These are phyloP conservation scores for Cephalopterus ornatus DNA, from an alignment of 2,113 vertebrate genomes.

Conservation along the genomic window DNA sequence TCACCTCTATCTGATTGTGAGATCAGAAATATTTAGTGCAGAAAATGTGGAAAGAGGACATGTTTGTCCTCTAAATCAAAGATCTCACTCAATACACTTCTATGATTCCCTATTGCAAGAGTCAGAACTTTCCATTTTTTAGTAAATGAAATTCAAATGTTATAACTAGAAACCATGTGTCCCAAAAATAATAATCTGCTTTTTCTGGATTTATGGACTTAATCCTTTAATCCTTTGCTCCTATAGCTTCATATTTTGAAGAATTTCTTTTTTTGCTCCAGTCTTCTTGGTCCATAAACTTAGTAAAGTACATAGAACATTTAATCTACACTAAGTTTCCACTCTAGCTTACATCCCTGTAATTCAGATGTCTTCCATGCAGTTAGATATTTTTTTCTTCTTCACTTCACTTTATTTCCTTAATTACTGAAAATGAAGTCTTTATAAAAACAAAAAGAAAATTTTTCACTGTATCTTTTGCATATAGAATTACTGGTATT, in stretches of 20 bases:
- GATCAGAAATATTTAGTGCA: neutral
- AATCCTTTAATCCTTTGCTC: neutral
- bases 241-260: neutral
- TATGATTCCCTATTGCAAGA: neutral
- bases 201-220: neutral
- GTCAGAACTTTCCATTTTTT: neutral
- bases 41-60: neutral
- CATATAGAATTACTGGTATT: neutral
- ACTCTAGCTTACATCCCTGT: neutral
- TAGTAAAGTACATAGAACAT: neutral
- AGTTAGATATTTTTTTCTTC: neutral
- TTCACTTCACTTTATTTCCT: neutral
- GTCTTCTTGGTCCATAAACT: neutral
- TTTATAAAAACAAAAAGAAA: neutral
- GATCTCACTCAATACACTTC: neutral
- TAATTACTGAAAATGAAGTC: neutral
- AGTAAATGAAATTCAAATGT: neutral
- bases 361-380: neutral
- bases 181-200: neutral
- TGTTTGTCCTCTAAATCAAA: neutral
- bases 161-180: neutral
- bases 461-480: neutral
- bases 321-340: neutral
- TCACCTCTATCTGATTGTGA: neutral
- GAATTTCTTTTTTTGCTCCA: neutral